A percentile compares a stretch with the other conserved stretches of the same genome.
Evolutionary conservation across 2,797 vertebrate genomes (phyloP).

Genomic region (Macrochelys suwanniensis): DNA sequence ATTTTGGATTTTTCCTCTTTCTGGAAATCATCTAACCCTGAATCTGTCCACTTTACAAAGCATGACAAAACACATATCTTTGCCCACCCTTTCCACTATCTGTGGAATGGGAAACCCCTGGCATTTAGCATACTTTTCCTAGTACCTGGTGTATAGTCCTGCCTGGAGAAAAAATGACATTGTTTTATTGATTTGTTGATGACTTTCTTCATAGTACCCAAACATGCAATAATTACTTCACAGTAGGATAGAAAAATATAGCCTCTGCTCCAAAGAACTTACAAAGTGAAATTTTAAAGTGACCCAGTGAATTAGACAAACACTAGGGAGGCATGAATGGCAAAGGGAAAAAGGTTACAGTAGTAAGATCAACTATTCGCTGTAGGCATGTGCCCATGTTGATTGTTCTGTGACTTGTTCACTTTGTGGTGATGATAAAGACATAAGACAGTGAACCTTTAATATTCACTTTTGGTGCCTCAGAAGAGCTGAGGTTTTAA

Average conservation of each 20-base stretch:
- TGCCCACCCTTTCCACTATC: not conserved
- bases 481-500: not conserved
- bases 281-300: not conserved
- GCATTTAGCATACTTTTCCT: not conserved
- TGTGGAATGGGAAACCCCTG: not conserved
- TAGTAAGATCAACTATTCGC: not conserved
- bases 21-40: not conserved
- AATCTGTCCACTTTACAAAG: not conserved
- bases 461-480: rapidly evolving
- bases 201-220: not conserved
- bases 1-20: not conserved
- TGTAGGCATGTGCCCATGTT: rapidly evolving
- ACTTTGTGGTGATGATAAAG: not conserved
- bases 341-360: not conserved
- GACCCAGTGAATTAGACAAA: not conserved
- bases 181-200: not conserved
- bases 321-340: not conserved
- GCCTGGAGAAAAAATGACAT: not conserved
- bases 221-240: not conserved
- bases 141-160: not conserved
- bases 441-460: not conserved
- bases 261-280: not conserved
- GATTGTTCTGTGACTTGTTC: not conserved
- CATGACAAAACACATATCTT: not conserved
- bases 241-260: not conserved